Base-by-base conservation (phyloP, 2,113 vertebrate genomes). In the Lasiurus cinereus region DNA sequence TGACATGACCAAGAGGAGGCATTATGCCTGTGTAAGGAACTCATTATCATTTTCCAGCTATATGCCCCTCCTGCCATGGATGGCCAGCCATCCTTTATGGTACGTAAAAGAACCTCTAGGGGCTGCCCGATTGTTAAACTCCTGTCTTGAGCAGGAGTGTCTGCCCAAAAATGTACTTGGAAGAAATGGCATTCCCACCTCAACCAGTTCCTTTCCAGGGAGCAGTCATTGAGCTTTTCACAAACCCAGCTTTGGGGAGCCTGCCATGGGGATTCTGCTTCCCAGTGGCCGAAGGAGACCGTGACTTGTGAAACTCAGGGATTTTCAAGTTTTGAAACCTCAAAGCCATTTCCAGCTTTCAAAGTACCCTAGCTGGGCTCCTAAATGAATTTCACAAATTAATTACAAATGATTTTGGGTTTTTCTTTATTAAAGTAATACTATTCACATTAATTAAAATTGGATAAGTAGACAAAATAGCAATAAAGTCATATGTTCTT, bases 241-340 rank as follows among this genome's bases (percentile, higher is more conserved):
- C 8, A 43, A 36, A 50, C 50, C 54, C 39, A 56, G 62, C 8
- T 73, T n/a, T 39, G 39, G 66, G 50, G 31, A 3, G 22, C 59
- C 79, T 88, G 16, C 74, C 39, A 0, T 22, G 5, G 21, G 39
- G 36, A 43, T 33, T 15, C 64, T 88, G 74, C 54, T 13, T 72
- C 39, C 64, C 13, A 27, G 11, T 12, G 12, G 62, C 62, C n/a
- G 19, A 11, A 56, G 89, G 33, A 64, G 21, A 5, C 21, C 43
- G 27, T n/a, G 27, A 76, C 70, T 74, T n/a, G 4, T 22, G 50
- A 93, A 77, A 36, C 22, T 31, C 14, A 27, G n/a, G 10, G 18
- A 59, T 82, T 88, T 80, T 84, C 83, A 88, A 70, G 62, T 46
- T 74, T 92, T 48, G 46, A 95, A 31, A 33, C 29, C 54, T 84